phyloP scores from a whole-genome alignment of 2,888 invertebrate genomes.

The Thumatha senex region DNA sequence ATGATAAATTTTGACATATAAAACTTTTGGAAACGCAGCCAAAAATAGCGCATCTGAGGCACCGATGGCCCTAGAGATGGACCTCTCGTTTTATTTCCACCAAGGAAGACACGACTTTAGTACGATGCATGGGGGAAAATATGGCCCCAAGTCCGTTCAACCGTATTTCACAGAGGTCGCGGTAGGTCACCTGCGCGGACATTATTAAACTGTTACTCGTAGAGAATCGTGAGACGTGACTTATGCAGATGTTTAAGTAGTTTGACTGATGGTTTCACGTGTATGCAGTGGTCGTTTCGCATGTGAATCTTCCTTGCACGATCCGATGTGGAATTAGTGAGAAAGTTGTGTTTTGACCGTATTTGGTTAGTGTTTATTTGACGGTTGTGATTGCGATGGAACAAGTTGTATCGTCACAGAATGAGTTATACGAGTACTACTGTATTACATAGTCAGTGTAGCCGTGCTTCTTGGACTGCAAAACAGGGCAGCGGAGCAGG shows the following conservation, averaged over 20 bases:
- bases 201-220: constrained; percentile 81
- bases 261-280: constrained; percentile 80
- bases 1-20: constrained; percentile 19
- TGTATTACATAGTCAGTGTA: no score
- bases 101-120: constrained; percentile 80
- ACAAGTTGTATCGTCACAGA: not conserved
- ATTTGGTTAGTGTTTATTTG: constrained; percentile 38
- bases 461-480: no score
- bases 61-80: constrained; percentile 82
- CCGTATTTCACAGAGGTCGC: constrained; percentile 79
- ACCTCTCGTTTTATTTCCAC: constrained; percentile 82
- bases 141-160: constrained; percentile 77
- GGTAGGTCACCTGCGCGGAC: constrained; percentile 74
- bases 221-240: constrained; percentile 78
- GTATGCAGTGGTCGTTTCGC: constrained; percentile 74
- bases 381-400: not conserved
- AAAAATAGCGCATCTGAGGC: constrained; percentile 79
- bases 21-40: constrained; percentile 35
- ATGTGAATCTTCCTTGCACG: constrained; percentile 77
- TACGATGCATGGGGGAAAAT: constrained; percentile 80
- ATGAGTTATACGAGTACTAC: no score
- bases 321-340: constrained; percentile 69
- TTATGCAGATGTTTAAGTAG: constrained; percentile 81
- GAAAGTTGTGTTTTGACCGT: constrained; percentile 59
- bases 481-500: no score